Evolutionary conservation across 2,888 invertebrate genomes (phyloP).

Genomic region (Melanchra persicariae): DNA sequence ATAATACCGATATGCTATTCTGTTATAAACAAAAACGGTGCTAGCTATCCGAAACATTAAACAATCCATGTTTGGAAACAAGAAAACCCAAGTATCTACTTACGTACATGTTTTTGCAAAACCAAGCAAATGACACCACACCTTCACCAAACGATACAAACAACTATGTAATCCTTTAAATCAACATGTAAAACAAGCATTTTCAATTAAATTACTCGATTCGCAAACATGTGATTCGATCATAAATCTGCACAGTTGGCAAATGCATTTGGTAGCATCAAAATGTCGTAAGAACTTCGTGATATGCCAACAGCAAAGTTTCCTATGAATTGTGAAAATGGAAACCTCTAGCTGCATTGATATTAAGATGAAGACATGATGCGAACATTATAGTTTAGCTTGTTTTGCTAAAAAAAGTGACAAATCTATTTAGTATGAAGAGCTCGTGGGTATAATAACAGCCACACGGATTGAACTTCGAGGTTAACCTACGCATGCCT

Average conservation of each 20-base stretch:
- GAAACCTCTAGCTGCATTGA: constrained; percentile 35
- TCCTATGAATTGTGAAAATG: constrained; percentile 66
- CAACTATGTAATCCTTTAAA: background rate
- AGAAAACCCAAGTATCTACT: background rate
- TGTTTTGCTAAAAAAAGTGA: background rate
- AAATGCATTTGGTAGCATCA: constrained; percentile 45
- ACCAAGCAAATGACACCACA: constrained; percentile 7
- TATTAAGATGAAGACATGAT: constrained; percentile 4
- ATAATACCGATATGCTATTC: background rate
- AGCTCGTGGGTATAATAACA: too few species aligned
- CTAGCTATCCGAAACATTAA: background rate
- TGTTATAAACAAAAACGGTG: too few species aligned
- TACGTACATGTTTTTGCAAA: background rate
- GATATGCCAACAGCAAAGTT: constrained; percentile 59
- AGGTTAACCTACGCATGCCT: too few species aligned
- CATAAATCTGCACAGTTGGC: constrained; percentile 56
- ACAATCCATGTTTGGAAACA: background rate
- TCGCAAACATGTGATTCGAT: constrained; percentile 53
- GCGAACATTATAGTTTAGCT: background rate
- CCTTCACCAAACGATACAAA: background rate
- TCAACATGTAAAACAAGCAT: constrained; percentile 39
- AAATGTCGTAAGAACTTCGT: constrained; percentile 59
- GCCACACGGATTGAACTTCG: too few species aligned
- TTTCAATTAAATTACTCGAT: constrained; percentile 54
- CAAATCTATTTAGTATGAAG: too few species aligned